A percentile compares a stretch with the other conserved stretches of the same genome.
Conservation (phyloP, 2,888 invertebrate species). For the Amphipoea oculea region DNA sequence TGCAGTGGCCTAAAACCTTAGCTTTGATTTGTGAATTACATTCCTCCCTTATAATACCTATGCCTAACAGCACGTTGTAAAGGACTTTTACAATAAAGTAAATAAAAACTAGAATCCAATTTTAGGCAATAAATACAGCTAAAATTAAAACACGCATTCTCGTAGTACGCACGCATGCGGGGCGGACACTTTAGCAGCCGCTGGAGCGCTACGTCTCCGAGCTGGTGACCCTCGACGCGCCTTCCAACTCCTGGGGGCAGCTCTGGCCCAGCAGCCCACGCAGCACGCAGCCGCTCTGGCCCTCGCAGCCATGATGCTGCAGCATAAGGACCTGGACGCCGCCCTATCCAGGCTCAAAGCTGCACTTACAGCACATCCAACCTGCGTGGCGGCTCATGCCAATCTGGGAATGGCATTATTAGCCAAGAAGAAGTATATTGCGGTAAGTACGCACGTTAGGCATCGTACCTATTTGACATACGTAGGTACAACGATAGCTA, state of each 20-base stretch:
- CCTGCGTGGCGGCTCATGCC: slow-evolving; percentile 85
- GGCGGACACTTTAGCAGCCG: slow-evolving; percentile 88
- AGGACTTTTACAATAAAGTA: background rate
- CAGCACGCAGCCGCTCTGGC: slow-evolving; percentile 88
- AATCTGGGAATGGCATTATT: slow-evolving; percentile 85
- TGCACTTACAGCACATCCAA: slow-evolving; percentile 84
- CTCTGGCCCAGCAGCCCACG: slow-evolving; percentile 86
- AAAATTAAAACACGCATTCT: background rate
- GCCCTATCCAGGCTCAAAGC: slow-evolving; percentile 87
- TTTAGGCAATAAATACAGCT: background rate
- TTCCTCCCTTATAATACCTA: background rate
- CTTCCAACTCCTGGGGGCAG: slow-evolving; percentile 90
- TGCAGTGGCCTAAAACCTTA: background rate
- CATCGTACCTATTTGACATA: background rate
- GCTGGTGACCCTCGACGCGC: slow-evolving; percentile 87
- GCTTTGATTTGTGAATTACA: background rate
- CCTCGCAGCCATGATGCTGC: slow-evolving; percentile 89
- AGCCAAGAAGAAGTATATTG: slow-evolving; percentile 86
- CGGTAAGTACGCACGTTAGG: slow-evolving; percentile 73
- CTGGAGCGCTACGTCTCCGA: slow-evolving; percentile 87
- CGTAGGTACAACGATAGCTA: too few relatives aligned
- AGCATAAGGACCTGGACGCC: slow-evolving; percentile 87
- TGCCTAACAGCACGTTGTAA: background rate
- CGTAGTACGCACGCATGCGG: slow-evolving; percentile 81
- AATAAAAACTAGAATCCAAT: background rate